Evolutionary conservation across 2,888 invertebrate genomes (phyloP), one percentile per base, ranked within the genome.

Genomic region (Baccha elongata): DNA sequence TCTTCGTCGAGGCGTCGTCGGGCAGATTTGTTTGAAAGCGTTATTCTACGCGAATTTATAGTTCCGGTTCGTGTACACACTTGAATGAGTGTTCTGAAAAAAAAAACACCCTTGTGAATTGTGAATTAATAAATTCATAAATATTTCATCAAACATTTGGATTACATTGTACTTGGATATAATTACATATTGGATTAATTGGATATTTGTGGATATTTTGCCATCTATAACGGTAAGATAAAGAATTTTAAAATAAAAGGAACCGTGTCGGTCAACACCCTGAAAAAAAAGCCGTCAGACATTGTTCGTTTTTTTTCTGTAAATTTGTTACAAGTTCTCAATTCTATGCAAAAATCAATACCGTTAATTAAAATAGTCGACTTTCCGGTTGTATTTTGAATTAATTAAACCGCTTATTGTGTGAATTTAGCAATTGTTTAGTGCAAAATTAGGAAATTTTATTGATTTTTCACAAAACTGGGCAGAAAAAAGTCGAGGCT

Each of bases 1-100:
- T 81, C 81, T 48, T 81, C 71, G 81, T 81, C 81, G 76, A 81
- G 81, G 81, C 81, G 81, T 81, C 81, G 76, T 81, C 81, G 81
- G 81, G 75, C 76, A 76, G 17, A 67, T 26, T 37, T 52, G 29
- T 37, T 81, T 37, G 6, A 48, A 76, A 44, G 68, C 32, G 53
- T 62, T 5, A 32, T 6, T 62, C 60, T 21, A 60, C 81, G 76
- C 81, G 81, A 71, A 60, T 76, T 72, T 72, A 17, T 42, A 32
- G 60, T 76, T 81, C 81, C 81, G 81, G 81, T 81, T 81, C 81
- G 81, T 81, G 81, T 65, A 76, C 65, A 76, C 65, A 50, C 58
- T 58, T 58, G 58, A 58, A 58, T 48, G 32, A 65, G 69, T 75
- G 65, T 75, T 80, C 35, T 32, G 1, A 37, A 5, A 13, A 19